phyloP scores from a whole-genome alignment of 2,113 vertebrate genomes.

The Lethenteron reissneri region DNA sequence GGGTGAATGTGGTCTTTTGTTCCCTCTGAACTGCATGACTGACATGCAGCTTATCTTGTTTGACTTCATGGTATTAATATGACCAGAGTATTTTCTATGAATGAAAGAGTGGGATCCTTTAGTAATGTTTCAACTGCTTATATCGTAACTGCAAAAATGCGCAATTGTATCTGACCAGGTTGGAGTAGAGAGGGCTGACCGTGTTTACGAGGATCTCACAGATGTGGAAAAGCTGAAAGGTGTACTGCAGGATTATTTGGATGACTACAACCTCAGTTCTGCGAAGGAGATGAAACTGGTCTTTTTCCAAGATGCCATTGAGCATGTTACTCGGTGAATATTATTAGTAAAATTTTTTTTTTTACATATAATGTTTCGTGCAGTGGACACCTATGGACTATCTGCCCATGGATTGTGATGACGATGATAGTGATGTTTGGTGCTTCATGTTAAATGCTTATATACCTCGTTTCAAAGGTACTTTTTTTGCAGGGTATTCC shows the following conservation, averaged over 20 bases:
- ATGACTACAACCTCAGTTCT: slow-evolving; percentile 42
- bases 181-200: slow-evolving; percentile 25
- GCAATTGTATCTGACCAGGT: slow-evolving; percentile 16
- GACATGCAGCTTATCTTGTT: no score
- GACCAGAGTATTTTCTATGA: no score
- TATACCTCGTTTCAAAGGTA: not conserved
- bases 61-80: no score
- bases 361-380: no score
- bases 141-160: slow-evolving; percentile 4
- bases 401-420: no score
- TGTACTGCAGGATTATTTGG: slow-evolving; percentile 47
- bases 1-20: no score
- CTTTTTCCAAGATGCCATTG: slow-evolving; percentile 58
- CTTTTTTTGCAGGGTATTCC: no score
- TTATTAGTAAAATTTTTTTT: not conserved
- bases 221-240: slow-evolving; percentile 32
- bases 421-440: not conserved
- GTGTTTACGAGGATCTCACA: slow-evolving; percentile 36
- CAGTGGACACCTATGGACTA: no score
- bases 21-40: no score
- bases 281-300: slow-evolving; percentile 50
- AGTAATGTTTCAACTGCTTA: no score
- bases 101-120: no score
- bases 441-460: slow-evolving; percentile 7
- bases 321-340: slow-evolving; percentile 46